Conservation (phyloP, 1,140 invertebrate species). For the Drosophila pallidifrons region DNA sequence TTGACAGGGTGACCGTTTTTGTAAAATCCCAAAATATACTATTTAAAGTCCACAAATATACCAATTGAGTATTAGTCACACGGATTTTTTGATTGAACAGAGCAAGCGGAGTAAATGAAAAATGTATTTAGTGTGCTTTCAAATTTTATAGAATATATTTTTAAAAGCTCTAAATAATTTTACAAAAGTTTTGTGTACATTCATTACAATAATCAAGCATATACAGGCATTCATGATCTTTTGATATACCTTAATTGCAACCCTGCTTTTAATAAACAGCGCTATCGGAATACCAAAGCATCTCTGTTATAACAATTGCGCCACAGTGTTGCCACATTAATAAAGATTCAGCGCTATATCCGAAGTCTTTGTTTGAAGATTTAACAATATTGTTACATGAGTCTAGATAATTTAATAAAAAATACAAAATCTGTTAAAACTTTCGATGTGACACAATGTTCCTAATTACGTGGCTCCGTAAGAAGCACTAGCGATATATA, state of each 20-base stretch:
- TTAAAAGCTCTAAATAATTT: too few relatives aligned
- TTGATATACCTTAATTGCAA: constrained; percentile 13
- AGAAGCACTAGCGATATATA: neutral
- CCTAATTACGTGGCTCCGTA: neutral
- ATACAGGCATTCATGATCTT: too few relatives aligned
- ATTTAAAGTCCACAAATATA: neutral
- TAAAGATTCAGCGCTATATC: neutral
- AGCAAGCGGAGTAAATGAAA: too few relatives aligned
- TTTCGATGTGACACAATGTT: neutral
- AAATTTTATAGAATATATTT: too few relatives aligned
- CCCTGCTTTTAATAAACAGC: neutral
- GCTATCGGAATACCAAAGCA: neutral
- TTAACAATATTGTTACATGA: too few relatives aligned
- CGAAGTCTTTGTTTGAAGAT: neutral
- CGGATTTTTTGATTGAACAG: too few relatives aligned
- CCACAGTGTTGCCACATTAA: neutral
- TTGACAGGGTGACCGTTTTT: constrained; percentile 3
- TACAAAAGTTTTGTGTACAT: too few relatives aligned
- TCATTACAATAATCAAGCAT: too few relatives aligned
- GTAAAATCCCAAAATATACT: neutral
- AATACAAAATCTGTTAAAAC: neutral
- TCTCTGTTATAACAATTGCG: neutral
- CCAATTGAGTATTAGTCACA: neutral
- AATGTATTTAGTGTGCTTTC: too few relatives aligned
- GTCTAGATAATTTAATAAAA: too few relatives aligned